These are phyloP conservation scores for Bungarus multicinctus DNA, from an alignment of 2,113 vertebrate species.

Conservation along the genomic window DNA sequence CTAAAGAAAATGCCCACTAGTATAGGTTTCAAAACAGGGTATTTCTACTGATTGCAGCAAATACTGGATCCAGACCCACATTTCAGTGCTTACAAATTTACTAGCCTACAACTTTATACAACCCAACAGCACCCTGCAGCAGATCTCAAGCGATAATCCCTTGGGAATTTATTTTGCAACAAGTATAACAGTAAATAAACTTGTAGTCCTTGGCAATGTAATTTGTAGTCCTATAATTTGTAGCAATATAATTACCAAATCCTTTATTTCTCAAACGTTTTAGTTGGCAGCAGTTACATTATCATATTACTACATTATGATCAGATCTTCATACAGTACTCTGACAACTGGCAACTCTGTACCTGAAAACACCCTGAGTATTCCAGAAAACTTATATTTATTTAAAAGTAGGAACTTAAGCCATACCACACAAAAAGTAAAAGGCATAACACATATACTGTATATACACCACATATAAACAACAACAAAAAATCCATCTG, in stretches of 20 bases:
- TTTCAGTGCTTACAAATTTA: slow-evolving; percentile 36
- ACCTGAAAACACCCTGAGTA: slow-evolving; percentile 21
- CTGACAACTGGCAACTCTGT: background rate
- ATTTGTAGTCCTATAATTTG: background rate
- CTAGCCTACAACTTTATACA: slow-evolving; percentile 28
- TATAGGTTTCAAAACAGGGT: background rate
- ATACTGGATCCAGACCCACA: slow-evolving; percentile 39
- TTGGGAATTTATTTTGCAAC: background rate
- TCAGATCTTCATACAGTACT: background rate
- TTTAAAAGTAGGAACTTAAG: slow-evolving; percentile 22
- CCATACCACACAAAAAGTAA: background rate
- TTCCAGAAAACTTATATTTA: slow-evolving; percentile 51
- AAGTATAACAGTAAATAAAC: background rate
- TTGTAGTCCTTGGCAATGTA: background rate
- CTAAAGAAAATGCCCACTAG: background rate
- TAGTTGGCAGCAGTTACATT: background rate
- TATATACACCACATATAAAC: slow-evolving; percentile 57
- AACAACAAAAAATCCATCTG: slow-evolving; percentile 63
- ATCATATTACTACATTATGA: background rate
- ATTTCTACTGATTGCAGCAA: slow-evolving; percentile 24
- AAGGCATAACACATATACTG: background rate
- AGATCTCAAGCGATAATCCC: background rate
- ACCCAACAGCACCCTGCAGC: slow-evolving; percentile 5
- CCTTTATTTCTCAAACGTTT: background rate
- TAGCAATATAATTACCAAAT: background rate